Percentiles rank a stretch among this genome's conserved stretches.
Evolutionary conservation across 2,113 vertebrate genomes (phyloP).

Genomic region (Dromaius novaehollandiae): DNA sequence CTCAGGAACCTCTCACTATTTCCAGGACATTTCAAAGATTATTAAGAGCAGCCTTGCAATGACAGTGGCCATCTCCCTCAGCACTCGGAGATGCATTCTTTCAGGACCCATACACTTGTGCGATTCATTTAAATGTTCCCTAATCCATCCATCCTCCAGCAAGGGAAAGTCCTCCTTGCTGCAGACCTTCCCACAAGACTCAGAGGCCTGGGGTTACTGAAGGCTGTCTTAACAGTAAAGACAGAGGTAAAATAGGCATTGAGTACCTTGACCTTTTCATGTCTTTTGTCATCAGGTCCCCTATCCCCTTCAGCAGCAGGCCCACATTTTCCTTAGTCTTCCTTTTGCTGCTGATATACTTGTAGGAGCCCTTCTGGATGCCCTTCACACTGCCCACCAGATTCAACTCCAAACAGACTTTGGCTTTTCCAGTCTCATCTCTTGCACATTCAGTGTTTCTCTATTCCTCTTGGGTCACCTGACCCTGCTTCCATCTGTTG

Average conservation of each 20-base stretch:
- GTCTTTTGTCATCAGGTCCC: not conserved
- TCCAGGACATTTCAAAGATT: not conserved
- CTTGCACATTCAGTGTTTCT: not conserved
- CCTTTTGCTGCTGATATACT: not conserved
- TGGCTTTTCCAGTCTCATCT: not conserved
- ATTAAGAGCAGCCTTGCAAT: not conserved
- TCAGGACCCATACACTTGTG: not conserved
- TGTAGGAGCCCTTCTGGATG: not conserved
- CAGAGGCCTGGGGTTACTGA: not conserved
- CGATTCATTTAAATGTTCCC: not conserved
- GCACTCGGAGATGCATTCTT: not conserved
- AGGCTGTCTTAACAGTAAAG: not conserved
- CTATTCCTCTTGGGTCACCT: not conserved
- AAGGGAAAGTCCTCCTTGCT: not conserved
- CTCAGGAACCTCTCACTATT: not conserved
- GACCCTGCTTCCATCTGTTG: not conserved
- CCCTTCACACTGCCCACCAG: not conserved
- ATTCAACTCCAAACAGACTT: not conserved
- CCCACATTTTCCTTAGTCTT: too few relatives aligned
- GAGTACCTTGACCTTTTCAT: not conserved
- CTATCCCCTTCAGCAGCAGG: not conserved
- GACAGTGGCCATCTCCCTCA: not conserved
- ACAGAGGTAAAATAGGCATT: not conserved
- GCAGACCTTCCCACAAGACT: not conserved
- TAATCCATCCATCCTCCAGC: not conserved